A percentile compares a stretch with the other conserved stretches of the same genome.
Evolutionary conservation across 2,797 vertebrate species (phyloP).

Genomic region (Artibeus jamaicensis): DNA sequence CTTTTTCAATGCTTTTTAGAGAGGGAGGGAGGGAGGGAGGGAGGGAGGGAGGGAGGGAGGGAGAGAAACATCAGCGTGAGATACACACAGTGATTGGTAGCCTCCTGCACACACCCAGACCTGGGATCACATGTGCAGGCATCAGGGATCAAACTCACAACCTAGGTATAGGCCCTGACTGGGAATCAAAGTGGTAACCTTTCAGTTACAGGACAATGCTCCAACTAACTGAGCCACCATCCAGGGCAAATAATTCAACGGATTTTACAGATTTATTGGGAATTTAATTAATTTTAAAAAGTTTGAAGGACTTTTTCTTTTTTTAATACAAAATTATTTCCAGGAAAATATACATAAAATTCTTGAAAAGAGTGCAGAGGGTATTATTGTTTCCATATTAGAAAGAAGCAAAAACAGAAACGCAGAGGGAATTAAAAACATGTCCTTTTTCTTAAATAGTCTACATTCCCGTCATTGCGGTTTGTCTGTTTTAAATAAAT

Average conservation of each 20-base stretch:
- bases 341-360: background rate
- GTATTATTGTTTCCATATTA: constrained; percentile 20
- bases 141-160: background rate
- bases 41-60: too few species aligned
- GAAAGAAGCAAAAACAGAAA: constrained; percentile 24
- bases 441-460: background rate
- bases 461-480: background rate
- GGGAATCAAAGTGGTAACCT: background rate
- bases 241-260: background rate
- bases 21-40: background rate
- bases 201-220: background rate
- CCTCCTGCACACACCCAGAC: background rate
- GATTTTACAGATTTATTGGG: background rate
- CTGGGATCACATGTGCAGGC: background rate
- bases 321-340: background rate
- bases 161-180: background rate
- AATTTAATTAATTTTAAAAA: constrained; percentile 27
- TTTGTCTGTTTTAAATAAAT: constrained; percentile 37
- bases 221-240: background rate
- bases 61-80: background rate
- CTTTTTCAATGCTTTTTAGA: background rate
- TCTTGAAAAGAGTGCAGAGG: background rate
- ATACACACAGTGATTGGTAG: background rate
- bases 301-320: background rate
- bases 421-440: background rate